Base-by-base conservation (phyloP, 2,797 vertebrate genomes). In the Argyrosomus regius region DNA sequence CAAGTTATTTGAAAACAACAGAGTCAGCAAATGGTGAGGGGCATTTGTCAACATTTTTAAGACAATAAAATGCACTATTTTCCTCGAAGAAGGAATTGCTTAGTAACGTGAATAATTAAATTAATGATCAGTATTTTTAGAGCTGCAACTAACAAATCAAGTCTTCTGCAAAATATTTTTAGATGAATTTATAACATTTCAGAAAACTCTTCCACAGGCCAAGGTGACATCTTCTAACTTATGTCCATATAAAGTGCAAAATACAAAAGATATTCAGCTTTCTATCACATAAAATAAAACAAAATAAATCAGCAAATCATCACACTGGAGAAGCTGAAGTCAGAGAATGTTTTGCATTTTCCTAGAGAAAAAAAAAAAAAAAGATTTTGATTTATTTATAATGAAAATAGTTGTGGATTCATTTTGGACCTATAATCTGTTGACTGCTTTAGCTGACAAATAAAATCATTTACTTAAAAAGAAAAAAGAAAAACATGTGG, bases 21-120 rank as follows among this genome's bases (percentile, higher is more conserved):
- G 3, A 10, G 0, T 54, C 2, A 22, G 14, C 7, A 24, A 66
- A 31, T 43, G 31, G 17, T 24, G 10, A 72, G 10, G 17, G 4
- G 6, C 4, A n/a, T 48, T 46, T 20, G 5, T 48, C 24, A 20
- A 48, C 4, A 1, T n/a, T 39, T 50, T 16, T 31, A 31, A 2
- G 26, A 26, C 26, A 26, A 6, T 6, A 31, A 31, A 1, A 35
- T 39, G 35, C 3, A 39, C 8, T 39, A 39, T 9, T 39, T 39
- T 39, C 8, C 35, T 39, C 2, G 35, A 57, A 50, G 2, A 62
- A 63, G 0, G 0, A 56, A 31, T 13, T 16, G 1, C 2, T 43
- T 5, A n/a, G 17, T 48, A 24, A 20, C 4, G 7, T 59, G 6
- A 49, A 50, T 26, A 5, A 41, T 41, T 7, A 43, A 56, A 50